These are phyloP conservation scores for Dexiosoma caninum DNA, from an alignment of 2,888 invertebrate species.

Conservation along the genomic window DNA sequence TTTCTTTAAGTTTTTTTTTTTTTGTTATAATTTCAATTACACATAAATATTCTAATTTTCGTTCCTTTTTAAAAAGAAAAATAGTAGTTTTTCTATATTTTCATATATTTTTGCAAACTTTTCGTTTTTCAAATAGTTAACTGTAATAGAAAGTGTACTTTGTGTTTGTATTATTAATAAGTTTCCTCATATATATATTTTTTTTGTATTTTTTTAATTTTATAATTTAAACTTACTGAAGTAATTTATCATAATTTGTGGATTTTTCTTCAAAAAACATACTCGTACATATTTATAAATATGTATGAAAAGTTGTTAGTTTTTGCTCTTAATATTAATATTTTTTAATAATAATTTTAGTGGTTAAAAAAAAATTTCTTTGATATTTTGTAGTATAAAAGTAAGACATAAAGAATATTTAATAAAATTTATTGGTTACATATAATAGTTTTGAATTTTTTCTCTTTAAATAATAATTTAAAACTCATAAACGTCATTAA, in stretches of 20 bases:
- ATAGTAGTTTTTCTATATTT: conserved; percentile 1
- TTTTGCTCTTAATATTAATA: conserved; percentile 23
- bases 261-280: conserved; percentile 20
- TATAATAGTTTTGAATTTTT: conserved; percentile 12
- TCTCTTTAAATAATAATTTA: conserved; percentile 12
- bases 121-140: conserved; percentile 30
- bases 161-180: conserved; percentile 28
- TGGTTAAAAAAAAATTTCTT: conserved; percentile 26
- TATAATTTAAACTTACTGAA: conserved; percentile 29
- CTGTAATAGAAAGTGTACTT: conserved; percentile 39
- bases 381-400: conserved; percentile 51
- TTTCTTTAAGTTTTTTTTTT: background rate
- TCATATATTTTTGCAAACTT: background rate
- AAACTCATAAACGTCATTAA: conserved; percentile 39
- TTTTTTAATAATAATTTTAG: conserved; percentile 25
- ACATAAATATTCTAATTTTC: conserved; percentile 21
- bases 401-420: conserved; percentile 22
- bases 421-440: conserved; percentile 30
- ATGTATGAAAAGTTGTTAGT: conserved; percentile 6
- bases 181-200: conserved; percentile 10
- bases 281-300: conserved; percentile 1
- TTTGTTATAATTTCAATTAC: conserved; percentile 11
- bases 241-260: conserved; percentile 35
- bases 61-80: conserved; percentile 2
- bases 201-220: conserved; percentile 11